phyloP scores from a whole-genome alignment of 1,140 invertebrate species.

The Limonius californicus region DNA sequence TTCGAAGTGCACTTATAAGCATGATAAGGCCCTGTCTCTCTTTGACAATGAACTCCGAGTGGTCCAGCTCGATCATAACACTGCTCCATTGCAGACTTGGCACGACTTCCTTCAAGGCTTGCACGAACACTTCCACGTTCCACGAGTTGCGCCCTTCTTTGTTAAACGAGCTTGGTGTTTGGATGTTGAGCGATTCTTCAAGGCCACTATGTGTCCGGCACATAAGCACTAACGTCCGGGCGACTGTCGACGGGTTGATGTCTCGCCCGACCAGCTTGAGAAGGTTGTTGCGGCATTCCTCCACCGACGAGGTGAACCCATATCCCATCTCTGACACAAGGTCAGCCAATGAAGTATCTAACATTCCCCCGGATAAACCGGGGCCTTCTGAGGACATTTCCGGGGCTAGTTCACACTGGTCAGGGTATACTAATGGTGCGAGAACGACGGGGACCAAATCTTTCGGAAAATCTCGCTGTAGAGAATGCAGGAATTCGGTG shows the following conservation, averaged over 20 bases:
- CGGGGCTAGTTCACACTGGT: slow-evolving; percentile 67
- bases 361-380: slow-evolving; percentile 56
- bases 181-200: slow-evolving; percentile 58
- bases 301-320: slow-evolving; percentile 77
- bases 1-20: slow-evolving; percentile 72
- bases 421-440: slow-evolving; percentile 79
- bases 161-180: slow-evolving; percentile 50
- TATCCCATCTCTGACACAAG: slow-evolving; percentile 86
- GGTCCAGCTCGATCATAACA: slow-evolving; percentile 85
- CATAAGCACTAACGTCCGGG: slow-evolving; percentile 84
- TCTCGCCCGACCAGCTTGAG: slow-evolving; percentile 71
- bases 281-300: slow-evolving; percentile 84
- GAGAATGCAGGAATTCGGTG: slow-evolving; percentile 73
- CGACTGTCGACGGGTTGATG: slow-evolving; percentile 74
- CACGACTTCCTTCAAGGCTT: slow-evolving; percentile 83
- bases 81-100: slow-evolving; percentile 88
- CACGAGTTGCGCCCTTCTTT: slow-evolving; percentile 60
- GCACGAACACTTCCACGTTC: slow-evolving; percentile 91
- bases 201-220: slow-evolving; percentile 72
- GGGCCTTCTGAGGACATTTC: slow-evolving; percentile 55
- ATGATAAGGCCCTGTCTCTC: slow-evolving; percentile 80
- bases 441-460: slow-evolving; percentile 84
- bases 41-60: slow-evolving; percentile 83
- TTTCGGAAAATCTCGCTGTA: slow-evolving; percentile 82
- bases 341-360: slow-evolving; percentile 72